A percentile compares a stretch with the other conserved stretches of the same genome.
These are phyloP conservation scores for Panagrolaimus sp. DNA, from an alignment of 1,140 invertebrate genomes.

Conservation along the genomic window DNA sequence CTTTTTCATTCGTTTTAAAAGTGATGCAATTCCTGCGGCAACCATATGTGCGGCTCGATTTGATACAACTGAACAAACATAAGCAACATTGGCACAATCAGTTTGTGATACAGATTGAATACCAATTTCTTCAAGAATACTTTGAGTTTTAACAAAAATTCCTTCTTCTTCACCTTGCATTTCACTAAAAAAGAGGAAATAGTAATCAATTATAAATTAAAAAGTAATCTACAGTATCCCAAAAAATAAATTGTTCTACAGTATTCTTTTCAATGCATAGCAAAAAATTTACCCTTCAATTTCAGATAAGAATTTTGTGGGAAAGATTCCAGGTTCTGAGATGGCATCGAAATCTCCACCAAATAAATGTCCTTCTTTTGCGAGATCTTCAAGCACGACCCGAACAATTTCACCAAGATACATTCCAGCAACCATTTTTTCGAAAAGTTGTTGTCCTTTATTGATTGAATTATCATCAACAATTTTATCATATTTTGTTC, in stretches of 20 bases:
- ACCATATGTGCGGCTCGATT: slow-evolving; percentile 82
- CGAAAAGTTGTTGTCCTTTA: slow-evolving; percentile 68
- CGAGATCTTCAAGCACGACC: slow-evolving; percentile 61
- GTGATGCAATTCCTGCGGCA: slow-evolving; percentile 73
- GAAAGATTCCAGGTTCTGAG: slow-evolving; percentile 73
- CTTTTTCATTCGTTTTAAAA: slow-evolving; percentile 71
- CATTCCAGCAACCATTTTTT: slow-evolving; percentile 66
- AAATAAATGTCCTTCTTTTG: slow-evolving; percentile 61
- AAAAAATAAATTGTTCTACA: no score
- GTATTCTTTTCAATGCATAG: no score
- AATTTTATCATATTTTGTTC: slow-evolving; percentile 78
- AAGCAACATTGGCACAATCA: slow-evolving; percentile 79
- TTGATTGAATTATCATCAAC: slow-evolving; percentile 79
- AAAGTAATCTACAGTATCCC: neutral
- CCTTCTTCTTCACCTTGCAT: slow-evolving; percentile 69
- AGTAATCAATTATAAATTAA: neutral
- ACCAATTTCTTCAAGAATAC: slow-evolving; percentile 78
- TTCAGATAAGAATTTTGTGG: slow-evolving; percentile 94
- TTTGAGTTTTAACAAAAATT: slow-evolving; percentile 74
- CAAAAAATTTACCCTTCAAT: slow-evolving; percentile 71
- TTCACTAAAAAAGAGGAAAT: slow-evolving; percentile 61
- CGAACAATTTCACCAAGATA: slow-evolving; percentile 65
- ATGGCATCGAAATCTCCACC: slow-evolving; percentile 66
- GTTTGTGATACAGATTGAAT: slow-evolving; percentile 71
- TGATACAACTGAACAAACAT: slow-evolving; percentile 85